Evolutionary conservation across 2,888 invertebrate species (phyloP), one percentile per base, ranked within the genome.

Genomic region (Ecliptopera silaceata): DNA sequence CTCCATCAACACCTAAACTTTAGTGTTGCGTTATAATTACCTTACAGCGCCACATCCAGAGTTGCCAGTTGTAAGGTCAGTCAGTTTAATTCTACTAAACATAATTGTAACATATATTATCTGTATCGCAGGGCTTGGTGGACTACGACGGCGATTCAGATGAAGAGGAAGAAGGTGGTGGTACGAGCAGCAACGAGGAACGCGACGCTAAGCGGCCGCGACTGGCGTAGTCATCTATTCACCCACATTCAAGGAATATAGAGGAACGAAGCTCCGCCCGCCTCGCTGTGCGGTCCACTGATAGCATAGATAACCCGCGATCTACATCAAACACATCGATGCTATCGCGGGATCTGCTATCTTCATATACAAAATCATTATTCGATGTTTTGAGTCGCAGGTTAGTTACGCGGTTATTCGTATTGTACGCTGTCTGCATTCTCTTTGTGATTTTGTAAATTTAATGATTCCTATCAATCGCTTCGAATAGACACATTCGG

Each of bases 131-230:
- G 97, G 97, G 97, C 70, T 93, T 99, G 77, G 99, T 99, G 63
- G 99, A 99, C 87, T 99, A 99, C 79, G 98, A 99, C 82, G 98
- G 97, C 55, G 98, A 99, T 88, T 98, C 98, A 0, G 98, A 99
- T 76, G 98, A 98, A 76, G 97, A 97, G 58, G 97, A 97, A 59
- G 96, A 97, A 34, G 76, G 79, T 5, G 74, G 78, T n/a, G 73
- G 72, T 15, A 64, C 69, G 12, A 68, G 71, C 41, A 68, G 69
- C 44, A 61, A 64, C 47, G 86, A 85, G 47, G 88, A 89, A 78
- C 93, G 94, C 52, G 93, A 93, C 74, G 93, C 94, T 63, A 96
- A 96, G 86, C 92, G 96, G 79, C 94, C 95, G 81, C 93, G 96
- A 65, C 93, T 96, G 72, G 95, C 95, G 93, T 95, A 95, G 94